Percentiles rank a stretch among this genome's conserved stretches.
These are phyloP conservation scores for Baronia brevicornis DNA, from an alignment of 2,888 invertebrate species.

Conservation along the genomic window DNA sequence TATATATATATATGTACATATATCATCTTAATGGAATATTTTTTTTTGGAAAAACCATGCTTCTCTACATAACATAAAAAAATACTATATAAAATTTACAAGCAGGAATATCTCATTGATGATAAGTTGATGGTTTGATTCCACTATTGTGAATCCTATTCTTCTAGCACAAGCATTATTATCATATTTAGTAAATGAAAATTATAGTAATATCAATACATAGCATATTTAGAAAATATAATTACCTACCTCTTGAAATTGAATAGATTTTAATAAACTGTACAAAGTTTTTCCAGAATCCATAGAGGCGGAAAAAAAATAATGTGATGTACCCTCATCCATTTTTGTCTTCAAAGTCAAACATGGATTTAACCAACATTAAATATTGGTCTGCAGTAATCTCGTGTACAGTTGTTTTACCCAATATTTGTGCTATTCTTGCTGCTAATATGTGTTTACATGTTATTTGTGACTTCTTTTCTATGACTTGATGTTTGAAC, in stretches of 20 bases:
- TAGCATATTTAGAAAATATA: slow-evolving; percentile 1
- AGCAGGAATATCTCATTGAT: no score
- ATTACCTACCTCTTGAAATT: slow-evolving; percentile 86
- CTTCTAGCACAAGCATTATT: no score
- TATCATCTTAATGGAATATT: no score
- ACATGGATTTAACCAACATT: slow-evolving; percentile 61
- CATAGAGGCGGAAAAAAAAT: slow-evolving; percentile 85
- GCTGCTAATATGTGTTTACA: slow-evolving; percentile 82
- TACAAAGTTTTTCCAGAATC: slow-evolving; percentile 88
- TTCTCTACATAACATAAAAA: no score
- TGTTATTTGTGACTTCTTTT: slow-evolving; percentile 60
- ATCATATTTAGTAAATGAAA: no score
- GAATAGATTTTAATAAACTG: slow-evolving; percentile 87
- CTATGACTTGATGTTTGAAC: slow-evolving; percentile 76
- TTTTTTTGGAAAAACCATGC: no score
- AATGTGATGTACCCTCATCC: slow-evolving; percentile 68
- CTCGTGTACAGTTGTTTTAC: slow-evolving; percentile 48
- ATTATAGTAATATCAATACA: background rate
- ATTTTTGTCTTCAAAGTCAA: slow-evolving; percentile 45
- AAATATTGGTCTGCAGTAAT: slow-evolving; percentile 70
- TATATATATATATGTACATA: no score
- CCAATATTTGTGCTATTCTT: slow-evolving; percentile 70
- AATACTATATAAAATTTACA: no score
- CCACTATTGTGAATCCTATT: no score
- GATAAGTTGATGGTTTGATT: no score